Base-by-base conservation (phyloP, 1,140 invertebrate species). In the Solen grandis region DNA sequence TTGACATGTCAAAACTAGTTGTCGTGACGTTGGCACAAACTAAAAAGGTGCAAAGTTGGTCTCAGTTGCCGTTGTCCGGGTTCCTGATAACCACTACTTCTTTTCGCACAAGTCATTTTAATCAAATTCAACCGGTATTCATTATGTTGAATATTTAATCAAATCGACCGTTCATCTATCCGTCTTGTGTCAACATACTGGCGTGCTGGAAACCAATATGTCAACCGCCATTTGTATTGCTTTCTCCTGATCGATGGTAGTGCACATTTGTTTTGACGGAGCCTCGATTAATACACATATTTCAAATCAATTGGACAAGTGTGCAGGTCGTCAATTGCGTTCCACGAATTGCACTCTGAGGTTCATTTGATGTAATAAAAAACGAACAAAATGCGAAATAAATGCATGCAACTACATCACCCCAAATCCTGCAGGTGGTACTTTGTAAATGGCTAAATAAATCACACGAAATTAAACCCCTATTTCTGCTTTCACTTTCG, bases 391-490 rank as follows among this genome's bases (percentile, higher is more conserved):
- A 46, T 75, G 72, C 63, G 35, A 36, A 75, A 33, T 14, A 50
- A 38, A 52, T 76, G 60, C 73, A 76, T 55, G 73, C 73, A 76
- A 65, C 63, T 76, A 46, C 36, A 50, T 31, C 57, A 46, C 25
- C n/a, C 31, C 19, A 36, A 25, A 2, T 33, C 10, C 41, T 36
- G 73, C 73, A 76, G 73, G 73, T 76, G 73, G 73, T 57, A 31
- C 19, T 25, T 36, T 3, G n/a, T 31, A 36, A 22, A n/a, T 38
- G 16, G 19, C 8, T 8, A 19, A 46, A 46, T 46, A 46, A 46
- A 46, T 46, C 41, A 46, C 8, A 10, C 19, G 41, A 46, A 46
- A 46, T 46, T 46, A 46, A 46, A 46, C 41, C 41, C 41, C 41
- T 46, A 46, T 46, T 46, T 46, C 41, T 46, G 41, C 19, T 46